Conservation (phyloP, 2,888 invertebrate species). For the Pimpla rufipes region DNA sequence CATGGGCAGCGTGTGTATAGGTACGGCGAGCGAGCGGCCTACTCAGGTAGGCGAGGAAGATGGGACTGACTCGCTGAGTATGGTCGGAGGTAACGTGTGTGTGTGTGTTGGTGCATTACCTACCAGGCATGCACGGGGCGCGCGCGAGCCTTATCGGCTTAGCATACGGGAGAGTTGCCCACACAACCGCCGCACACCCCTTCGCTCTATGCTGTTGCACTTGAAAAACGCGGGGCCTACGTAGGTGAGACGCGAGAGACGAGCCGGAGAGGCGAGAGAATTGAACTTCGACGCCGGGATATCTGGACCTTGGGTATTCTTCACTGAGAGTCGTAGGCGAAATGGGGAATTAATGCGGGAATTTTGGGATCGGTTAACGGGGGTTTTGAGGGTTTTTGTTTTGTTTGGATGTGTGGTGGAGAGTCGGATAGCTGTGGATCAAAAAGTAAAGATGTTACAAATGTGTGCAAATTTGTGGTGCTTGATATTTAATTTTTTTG, state of each 20-base stretch:
- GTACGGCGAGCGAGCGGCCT: constrained; percentile 54
- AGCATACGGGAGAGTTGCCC: constrained; percentile 3
- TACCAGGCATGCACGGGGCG: neutral
- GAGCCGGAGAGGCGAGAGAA: neutral
- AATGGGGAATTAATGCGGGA: too few species aligned
- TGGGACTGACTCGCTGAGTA: constrained; percentile 35
- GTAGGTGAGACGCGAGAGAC: neutral
- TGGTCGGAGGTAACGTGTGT: too few species aligned
- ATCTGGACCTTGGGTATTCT: too few species aligned
- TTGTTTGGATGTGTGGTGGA: too few species aligned
- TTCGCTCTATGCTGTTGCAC: neutral
- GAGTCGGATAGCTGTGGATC: too few species aligned
- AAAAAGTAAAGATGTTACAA: too few species aligned
- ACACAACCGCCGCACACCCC: constrained; percentile 1
- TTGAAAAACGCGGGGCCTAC: neutral
- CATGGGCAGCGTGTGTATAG: constrained; percentile 17
- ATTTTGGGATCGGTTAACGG: too few species aligned
- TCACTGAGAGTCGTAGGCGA: too few species aligned
- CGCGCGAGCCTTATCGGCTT: constrained; percentile 35
- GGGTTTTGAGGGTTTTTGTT: too few species aligned
- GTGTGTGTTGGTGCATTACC: constrained; percentile 3
- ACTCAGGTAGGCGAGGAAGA: constrained; percentile 65
- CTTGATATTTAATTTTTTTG: too few species aligned
- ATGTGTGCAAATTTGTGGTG: too few species aligned
- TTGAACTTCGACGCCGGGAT: neutral